These are phyloP conservation scores for Lasioglossum malachurum DNA, from an alignment of 2,888 invertebrate genomes.

Conservation along the genomic window DNA sequence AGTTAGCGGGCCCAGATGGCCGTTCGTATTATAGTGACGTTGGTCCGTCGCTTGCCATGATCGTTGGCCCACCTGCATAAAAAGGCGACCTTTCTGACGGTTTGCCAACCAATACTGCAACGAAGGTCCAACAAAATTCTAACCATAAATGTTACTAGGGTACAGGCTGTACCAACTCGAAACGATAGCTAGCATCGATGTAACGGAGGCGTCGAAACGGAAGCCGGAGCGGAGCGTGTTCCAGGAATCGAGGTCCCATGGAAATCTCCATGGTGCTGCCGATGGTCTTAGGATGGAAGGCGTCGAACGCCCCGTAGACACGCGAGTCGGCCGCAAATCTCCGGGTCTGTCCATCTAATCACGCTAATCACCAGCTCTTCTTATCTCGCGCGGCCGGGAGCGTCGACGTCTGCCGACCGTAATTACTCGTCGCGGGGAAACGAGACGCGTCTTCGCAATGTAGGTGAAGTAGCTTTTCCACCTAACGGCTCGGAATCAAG, in stretches of 20 bases:
- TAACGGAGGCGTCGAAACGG: neutral
- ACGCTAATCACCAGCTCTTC: slow-evolving; percentile 21
- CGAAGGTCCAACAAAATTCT: too few relatives aligned
- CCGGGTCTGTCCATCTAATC: neutral
- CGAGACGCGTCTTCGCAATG: slow-evolving; percentile 57
- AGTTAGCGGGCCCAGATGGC: too few relatives aligned
- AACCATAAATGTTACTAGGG: too few relatives aligned
- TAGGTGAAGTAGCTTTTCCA: slow-evolving; percentile 77
- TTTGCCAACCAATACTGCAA: too few relatives aligned
- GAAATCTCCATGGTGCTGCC: neutral
- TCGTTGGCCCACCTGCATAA: too few relatives aligned
- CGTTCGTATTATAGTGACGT: too few relatives aligned
- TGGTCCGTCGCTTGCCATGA: too few relatives aligned
- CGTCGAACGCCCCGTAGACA: neutral
- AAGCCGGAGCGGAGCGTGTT: neutral
- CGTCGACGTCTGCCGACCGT: slow-evolving; percentile 28
- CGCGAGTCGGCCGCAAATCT: slow-evolving; percentile 3
- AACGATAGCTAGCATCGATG: neutral
- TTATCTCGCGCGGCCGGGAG: slow-evolving; percentile 29
- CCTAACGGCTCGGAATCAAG: slow-evolving; percentile 62
- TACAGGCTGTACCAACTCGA: too few relatives aligned
- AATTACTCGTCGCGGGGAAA: slow-evolving; percentile 50
- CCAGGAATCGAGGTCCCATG: neutral
- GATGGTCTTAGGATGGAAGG: neutral
- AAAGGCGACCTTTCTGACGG: too few relatives aligned